Evolutionary conservation across 2,888 invertebrate genomes (phyloP), one percentile per base, ranked within the genome.

Genomic region (Plagiodera versicolora): DNA sequence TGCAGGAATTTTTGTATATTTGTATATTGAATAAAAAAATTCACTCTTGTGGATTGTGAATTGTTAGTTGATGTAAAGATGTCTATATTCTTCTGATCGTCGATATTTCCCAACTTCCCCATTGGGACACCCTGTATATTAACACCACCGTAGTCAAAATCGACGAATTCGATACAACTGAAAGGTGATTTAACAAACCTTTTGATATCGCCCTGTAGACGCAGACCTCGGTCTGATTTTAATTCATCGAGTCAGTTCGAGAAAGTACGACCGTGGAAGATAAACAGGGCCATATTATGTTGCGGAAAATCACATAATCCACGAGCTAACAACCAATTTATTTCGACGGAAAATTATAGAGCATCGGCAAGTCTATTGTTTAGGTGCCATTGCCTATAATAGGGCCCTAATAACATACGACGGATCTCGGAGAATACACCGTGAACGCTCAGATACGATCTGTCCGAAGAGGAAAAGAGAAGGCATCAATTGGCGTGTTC

Each of bases 281-380:
- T 32, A 10, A 32, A 39, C 14, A n/a, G 39, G 39, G 39, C 14
- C 2, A 39, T 39, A 39, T 39, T 53, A 20, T 32, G 20, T 53
- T 44, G 53, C 53, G 52, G 45, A 53, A 53, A 53, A 53, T 53
- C 44, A 45, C 18, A 45, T 44, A 53, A 53, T 44, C 53, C 53
- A 60, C 63, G 68, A 69, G 69, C 69, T 72, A 73, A 70, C 72
- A 66, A 71, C 70, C 71, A 73, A 70, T 73, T 73, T 71, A 71
- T 69, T 70, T 70, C 66, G 65, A 68, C 61, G 65, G 68, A 58
- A 73, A 73, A 73, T 73, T 73, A 73, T 70, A 72, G 73, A 64
- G 68, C 66, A 65, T 63, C 64, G 51, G 60, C 62, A 58, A 48
- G 61, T 64, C 72, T 70, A 73, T 73, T 73, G 73, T 73, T 72